Evolutionary conservation across 2,888 invertebrate species (phyloP), one percentile per base, ranked within the genome.

Genomic region (Entomobrya proxima): DNA sequence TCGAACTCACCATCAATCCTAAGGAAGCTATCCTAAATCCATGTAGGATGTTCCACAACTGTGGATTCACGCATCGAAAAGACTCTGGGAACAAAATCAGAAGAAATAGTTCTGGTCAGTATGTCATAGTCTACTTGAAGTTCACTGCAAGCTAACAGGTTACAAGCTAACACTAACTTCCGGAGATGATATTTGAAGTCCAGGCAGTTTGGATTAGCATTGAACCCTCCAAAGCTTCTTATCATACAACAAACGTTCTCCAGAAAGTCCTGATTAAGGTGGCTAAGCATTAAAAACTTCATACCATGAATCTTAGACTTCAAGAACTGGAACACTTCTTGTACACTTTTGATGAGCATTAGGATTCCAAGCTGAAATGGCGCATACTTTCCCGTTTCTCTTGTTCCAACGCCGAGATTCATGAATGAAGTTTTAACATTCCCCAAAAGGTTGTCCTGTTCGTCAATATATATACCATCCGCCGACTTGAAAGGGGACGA

Each of bases 181-280:
- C 18, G 7, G 6, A 78, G 24, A 3, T 44, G 5, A 24, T 78
- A 32, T 30, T 64, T 61, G 27, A 78, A 64, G 9, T 78, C 78
- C 27, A 78, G 11, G 40, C 32, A 21, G 7, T 7, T 27, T 6
- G 78, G 78, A 27, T 37, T 78, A 7, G 15, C 2, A 27, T 64
- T 13, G 35, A 32, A 35, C 6, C 9, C 58, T 21, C 67, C 67
- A 7, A 40, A 15, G 15, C 78, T 21, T 24, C 78, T 9, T 11
- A 78, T 30, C 15, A 13, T 7, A 24, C 24, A 7, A 64, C 61
- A 78, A 4, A 37, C 9, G 15, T 21, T 64, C 32, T 78, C 78
- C 27, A 78, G 13, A 40, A 52, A 78, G 30, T 78, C 78, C 47
- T 78, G 78, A 44, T 61, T 78, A n/a, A 78, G 24, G 18, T 30